phyloP scores from a whole-genome alignment of 2,113 vertebrate genomes.

The Phasianus colchicus region DNA sequence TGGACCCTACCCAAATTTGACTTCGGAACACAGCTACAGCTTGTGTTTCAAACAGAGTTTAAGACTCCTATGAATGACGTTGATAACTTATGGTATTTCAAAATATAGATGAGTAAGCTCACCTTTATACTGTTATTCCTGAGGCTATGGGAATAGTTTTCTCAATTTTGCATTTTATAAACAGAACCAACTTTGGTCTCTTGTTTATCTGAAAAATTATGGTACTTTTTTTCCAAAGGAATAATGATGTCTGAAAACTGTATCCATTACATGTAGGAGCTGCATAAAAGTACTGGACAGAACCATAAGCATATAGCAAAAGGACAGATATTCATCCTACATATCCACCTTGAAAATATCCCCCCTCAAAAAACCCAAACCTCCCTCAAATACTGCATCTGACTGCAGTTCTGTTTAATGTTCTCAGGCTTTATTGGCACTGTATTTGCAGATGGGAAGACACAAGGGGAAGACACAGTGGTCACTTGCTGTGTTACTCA shows the following conservation, averaged over 20 bases:
- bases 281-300: background rate
- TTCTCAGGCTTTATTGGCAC: background rate
- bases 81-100: too few relatives aligned
- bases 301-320: background rate
- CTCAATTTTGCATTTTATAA: background rate
- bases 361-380: background rate
- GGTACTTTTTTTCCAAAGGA: background rate
- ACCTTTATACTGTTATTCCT: background rate
- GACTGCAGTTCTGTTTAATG: background rate
- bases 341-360: rapidly evolving
- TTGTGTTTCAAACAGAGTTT: background rate
- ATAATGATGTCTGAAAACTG: background rate
- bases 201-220: background rate
- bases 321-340: background rate
- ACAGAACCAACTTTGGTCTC: background rate
- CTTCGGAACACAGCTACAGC: background rate
- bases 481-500: rapidly evolving
- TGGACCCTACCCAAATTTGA: background rate
- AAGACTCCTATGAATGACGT: background rate
- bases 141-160: background rate
- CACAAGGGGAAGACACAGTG: background rate
- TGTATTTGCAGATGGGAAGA: background rate
- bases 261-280: background rate
- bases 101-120: too few relatives aligned
- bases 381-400: background rate